phyloP scores from a whole-genome alignment of 2,113 vertebrate genomes.

The Xiphophorus couchianus region DNA sequence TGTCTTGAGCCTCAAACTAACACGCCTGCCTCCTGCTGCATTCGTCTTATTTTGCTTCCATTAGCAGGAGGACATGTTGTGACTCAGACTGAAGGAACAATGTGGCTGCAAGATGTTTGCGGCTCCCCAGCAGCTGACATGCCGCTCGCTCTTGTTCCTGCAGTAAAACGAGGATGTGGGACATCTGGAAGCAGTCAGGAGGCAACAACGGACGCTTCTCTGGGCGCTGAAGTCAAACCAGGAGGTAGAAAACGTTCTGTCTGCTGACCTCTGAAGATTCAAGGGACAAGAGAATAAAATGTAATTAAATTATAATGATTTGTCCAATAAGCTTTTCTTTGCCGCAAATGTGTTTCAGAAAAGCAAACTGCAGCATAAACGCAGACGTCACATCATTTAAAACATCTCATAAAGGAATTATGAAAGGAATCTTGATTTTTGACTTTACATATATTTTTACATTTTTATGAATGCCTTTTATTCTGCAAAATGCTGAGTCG shows the following conservation, averaged over 20 bases:
- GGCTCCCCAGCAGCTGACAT: conserved; percentile 16
- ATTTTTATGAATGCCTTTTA: too few relatives aligned
- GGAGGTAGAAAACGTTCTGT: conserved; percentile 29
- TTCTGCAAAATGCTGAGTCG: too few relatives aligned
- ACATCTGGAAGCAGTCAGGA: conserved; percentile 69
- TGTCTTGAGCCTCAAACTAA: neutral
- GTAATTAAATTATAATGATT: too few relatives aligned
- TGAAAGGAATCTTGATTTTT: too few relatives aligned
- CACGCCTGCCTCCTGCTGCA: neutral
- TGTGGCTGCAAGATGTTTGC: conserved; percentile 58
- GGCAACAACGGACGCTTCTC: conserved; percentile 31
- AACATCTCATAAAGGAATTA: too few relatives aligned
- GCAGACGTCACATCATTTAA: too few relatives aligned
- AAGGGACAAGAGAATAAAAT: too few relatives aligned
- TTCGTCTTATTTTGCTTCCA: neutral
- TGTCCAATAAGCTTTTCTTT: too few relatives aligned
- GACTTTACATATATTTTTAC: too few relatives aligned
- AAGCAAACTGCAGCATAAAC: too few relatives aligned
- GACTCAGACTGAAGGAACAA: conserved; percentile 22
- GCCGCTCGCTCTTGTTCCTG: conserved; percentile 47
- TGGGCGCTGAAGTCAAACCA: conserved; percentile 54
- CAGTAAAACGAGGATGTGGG: conserved; percentile 43
- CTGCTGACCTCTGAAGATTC: neutral
- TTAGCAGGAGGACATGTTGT: neutral
- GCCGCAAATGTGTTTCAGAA: too few relatives aligned